Evolutionary conservation across 2,888 invertebrate genomes (phyloP).

Genomic region (Neelides folsomi): DNA sequence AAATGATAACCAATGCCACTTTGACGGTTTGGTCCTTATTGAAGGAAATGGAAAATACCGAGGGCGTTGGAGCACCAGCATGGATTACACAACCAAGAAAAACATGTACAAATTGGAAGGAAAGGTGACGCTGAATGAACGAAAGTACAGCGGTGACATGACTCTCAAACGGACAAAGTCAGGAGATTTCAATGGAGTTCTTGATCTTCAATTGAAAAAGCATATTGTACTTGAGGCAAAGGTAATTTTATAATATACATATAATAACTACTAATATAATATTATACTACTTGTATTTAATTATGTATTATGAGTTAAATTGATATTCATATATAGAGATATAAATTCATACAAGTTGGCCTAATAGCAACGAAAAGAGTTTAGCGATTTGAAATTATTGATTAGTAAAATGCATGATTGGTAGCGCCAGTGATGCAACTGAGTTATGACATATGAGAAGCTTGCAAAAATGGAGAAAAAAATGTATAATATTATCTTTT

Average conservation of each 20-base stretch:
- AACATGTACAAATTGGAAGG: conserved; percentile 27
- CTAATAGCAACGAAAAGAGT: too few relatives aligned
- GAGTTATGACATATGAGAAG: neutral
- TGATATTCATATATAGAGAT: too few relatives aligned
- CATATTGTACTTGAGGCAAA: conserved; percentile 32
- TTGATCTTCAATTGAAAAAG: conserved; percentile 32
- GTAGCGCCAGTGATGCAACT: neutral
- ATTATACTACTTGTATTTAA: too few relatives aligned
- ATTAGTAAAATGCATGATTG: too few relatives aligned
- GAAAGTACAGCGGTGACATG: conserved; percentile 27
- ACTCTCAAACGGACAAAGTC: conserved; percentile 9
- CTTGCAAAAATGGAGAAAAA: neutral
- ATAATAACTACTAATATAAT: too few relatives aligned
- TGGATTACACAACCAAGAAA: conserved; percentile 26
- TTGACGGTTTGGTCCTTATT: conserved; percentile 25
- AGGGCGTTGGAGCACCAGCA: conserved; percentile 23
- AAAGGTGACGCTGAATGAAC: conserved; percentile 29
- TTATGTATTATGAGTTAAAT: neutral
- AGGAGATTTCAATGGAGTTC: conserved; percentile 16
- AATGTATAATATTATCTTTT: neutral
- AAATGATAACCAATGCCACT: conserved; percentile 25
- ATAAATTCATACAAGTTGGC: too few relatives aligned
- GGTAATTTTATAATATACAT: too few relatives aligned
- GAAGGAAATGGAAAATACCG: conserved; percentile 21
- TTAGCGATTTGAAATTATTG: too few relatives aligned